A percentile compares a stretch with the other conserved stretches of the same genome.
phyloP scores from a whole-genome alignment of 2,113 vertebrate genomes.

The Gadus macrocephalus region DNA sequence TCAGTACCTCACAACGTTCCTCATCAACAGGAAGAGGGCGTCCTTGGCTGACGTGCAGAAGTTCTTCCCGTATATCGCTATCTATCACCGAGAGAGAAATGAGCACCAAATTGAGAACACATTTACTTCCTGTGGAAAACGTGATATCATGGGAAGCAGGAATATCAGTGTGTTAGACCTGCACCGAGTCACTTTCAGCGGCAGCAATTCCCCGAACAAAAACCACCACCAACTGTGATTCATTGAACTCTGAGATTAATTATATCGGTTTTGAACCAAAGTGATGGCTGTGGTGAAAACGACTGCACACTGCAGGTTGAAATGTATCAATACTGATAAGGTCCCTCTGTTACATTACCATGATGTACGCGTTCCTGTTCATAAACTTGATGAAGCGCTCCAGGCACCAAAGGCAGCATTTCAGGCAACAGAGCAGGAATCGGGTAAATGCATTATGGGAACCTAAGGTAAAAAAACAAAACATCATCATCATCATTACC shows the following conservation, averaged over 20 bases:
- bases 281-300: neutral
- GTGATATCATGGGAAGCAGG: too few relatives aligned
- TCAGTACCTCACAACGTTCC: slow-evolving; percentile 88
- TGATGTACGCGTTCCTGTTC: slow-evolving; percentile 97
- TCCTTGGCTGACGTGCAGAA: slow-evolving; percentile 92
- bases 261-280: neutral
- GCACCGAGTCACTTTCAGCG: too few relatives aligned
- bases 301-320: too few relatives aligned
- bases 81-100: slow-evolving; percentile 65
- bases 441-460: slow-evolving; percentile 76
- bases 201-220: too few relatives aligned
- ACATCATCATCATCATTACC: neutral
- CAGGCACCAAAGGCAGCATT: slow-evolving; percentile 97
- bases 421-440: slow-evolving; percentile 88
- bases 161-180: too few relatives aligned
- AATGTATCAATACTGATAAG: too few relatives aligned
- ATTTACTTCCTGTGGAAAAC: too few relatives aligned
- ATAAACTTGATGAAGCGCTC: slow-evolving; percentile 91
- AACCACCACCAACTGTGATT: too few relatives aligned
- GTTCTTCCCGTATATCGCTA: slow-evolving; percentile 93
- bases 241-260: too few relatives aligned
- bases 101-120: too few relatives aligned
- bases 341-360: slow-evolving; percentile 69
- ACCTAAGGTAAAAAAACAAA: slow-evolving; percentile 59
- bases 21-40: slow-evolving; percentile 91